Evolutionary conservation across 2,888 invertebrate genomes (phyloP), one percentile per base, ranked within the genome.

Genomic region (Catonia carolina): DNA sequence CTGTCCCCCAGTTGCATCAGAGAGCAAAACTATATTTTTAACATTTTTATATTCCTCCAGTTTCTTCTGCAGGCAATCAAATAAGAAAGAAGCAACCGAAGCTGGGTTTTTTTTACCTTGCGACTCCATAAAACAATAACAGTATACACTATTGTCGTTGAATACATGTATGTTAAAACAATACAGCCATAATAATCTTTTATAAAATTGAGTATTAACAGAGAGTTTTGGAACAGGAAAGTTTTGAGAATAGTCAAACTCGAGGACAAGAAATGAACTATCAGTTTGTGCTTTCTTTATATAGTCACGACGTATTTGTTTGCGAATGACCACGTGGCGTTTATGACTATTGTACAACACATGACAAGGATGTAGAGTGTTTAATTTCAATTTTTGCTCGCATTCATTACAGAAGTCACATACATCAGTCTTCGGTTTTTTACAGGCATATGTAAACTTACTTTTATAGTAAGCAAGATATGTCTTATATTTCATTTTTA

Each of bases 81-180:
- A 27, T 12, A 51, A 17, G 35, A 51, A 51, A 12, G 51, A 36
- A n/a, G 14, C 51, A 15, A 36, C 36, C 2, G 36, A 36, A 35
- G 33, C 36, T 4, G 36, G 15, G 23, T 51, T 36, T 33, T 51
- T 51, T 14, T 17, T 36, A 36, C 27, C 20, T 35, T 51, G 17
- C 20, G 51, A 36, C 15, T 51, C 51, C 51, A 36, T 51, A 18
- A 51, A 36, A n/a, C 36, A 36, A 35, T 51, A 51, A 10, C 33
- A 20, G 20, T 17, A 51, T 5, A 18, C 33, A 12, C 18, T 15
- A 20, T 51, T 18, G 17, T 51, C 51, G 18, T 51, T 51, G 35
- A 20, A 35, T 7, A 49, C 37, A 17, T 37, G 37, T 8, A 37
- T 17, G 17, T 37, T 37, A 10, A 37, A 37, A 10, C 37, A 37